These are phyloP conservation scores for Copidosoma floridanum DNA, from an alignment of 1,140 invertebrate genomes.

Conservation along the genomic window DNA sequence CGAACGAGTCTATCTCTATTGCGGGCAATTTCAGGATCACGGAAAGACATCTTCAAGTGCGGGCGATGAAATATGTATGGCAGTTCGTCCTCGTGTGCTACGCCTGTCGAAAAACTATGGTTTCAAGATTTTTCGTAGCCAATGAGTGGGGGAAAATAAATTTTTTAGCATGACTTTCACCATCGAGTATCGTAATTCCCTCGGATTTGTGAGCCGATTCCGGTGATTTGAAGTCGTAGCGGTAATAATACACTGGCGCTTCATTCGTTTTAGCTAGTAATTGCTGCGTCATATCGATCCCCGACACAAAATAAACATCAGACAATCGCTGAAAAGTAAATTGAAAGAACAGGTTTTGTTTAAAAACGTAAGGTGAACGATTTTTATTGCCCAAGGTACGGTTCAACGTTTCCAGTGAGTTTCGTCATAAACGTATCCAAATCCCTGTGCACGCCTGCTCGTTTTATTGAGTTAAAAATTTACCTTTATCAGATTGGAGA, in stretches of 20 bases:
- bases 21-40: too few relatives aligned
- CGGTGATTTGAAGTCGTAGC: neutral
- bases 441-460: too few relatives aligned
- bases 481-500: too few relatives aligned
- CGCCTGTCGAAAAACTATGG: neutral
- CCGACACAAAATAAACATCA: slow-evolving; percentile 13
- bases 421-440: too few relatives aligned
- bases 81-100: slow-evolving; percentile 10
- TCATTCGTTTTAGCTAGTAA: neutral
- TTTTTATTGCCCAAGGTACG: too few relatives aligned
- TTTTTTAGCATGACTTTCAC: neutral
- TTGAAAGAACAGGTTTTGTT: too few relatives aligned
- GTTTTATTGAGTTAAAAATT: too few relatives aligned
- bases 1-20: slow-evolving; percentile 46
- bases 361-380: too few relatives aligned
- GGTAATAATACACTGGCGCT: slow-evolving; percentile 19
- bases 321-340: neutral
- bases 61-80: slow-evolving; percentile 9
- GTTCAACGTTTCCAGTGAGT: too few relatives aligned
- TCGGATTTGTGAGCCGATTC: slow-evolving; percentile 4
- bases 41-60: too few relatives aligned
- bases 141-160: too few relatives aligned
- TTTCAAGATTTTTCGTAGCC: neutral
- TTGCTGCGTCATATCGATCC: slow-evolving; percentile 17
- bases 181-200: slow-evolving; percentile 1